A percentile compares a stretch with the other conserved stretches of the same genome.
phyloP scores from a whole-genome alignment of 2,797 vertebrate genomes.

The Characodon lateralis region DNA sequence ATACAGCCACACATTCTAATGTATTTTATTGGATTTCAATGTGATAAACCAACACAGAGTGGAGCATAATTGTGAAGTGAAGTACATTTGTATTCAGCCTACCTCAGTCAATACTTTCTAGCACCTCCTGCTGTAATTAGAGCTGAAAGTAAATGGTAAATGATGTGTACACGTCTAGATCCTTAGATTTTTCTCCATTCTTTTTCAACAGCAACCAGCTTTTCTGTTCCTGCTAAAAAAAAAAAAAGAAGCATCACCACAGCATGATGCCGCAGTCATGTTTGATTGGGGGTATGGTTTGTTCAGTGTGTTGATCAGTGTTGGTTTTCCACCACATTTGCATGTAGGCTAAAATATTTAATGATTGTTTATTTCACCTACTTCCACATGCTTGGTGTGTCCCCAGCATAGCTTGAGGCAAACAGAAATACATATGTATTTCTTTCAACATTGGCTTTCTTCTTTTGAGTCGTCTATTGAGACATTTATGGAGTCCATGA shows the following conservation, averaged over 20 bases:
- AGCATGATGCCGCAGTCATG: not conserved
- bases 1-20: not conserved
- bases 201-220: not conserved
- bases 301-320: not conserved
- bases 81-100: not conserved
- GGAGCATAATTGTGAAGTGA: not conserved
- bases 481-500: not conserved
- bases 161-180: not conserved
- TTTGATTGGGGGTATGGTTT: not conserved
- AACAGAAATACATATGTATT: not conserved
- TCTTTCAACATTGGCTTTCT: not conserved
- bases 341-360: not conserved
- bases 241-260: not conserved
- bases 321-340: not conserved
- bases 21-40: not conserved
- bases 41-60: not conserved
- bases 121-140: not conserved
- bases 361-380: not conserved
- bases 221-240: not conserved
- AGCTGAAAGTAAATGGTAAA: not conserved
- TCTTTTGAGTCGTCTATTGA: not conserved
- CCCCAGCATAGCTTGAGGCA: too few relatives aligned
- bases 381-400: not conserved
- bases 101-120: not conserved
- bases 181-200: not conserved